Conservation (phyloP, 2,888 invertebrate species). For the Iselma pallidipennis region DNA sequence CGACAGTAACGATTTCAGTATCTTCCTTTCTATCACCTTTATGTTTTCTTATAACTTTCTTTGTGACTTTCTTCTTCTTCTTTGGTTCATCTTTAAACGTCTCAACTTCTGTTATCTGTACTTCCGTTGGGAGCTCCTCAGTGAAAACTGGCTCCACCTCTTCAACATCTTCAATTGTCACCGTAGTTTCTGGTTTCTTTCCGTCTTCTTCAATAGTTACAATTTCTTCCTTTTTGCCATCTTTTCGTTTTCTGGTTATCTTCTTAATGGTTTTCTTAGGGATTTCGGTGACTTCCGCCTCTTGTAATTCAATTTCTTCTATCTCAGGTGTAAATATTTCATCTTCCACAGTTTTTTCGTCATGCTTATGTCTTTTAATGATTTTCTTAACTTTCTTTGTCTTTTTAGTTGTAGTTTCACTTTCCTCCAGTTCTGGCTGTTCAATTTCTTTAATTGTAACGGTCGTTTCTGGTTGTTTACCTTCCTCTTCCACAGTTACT, state of each 20-base stretch:
- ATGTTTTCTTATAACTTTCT: constrained; percentile 48
- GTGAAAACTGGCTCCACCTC: constrained; percentile 45
- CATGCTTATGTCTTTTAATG: background rate
- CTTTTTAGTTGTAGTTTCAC: background rate
- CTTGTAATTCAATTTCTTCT: constrained; percentile 31
- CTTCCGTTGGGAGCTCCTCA: constrained; percentile 48
- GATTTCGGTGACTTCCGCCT: constrained; percentile 35
- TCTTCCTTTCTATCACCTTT: constrained; percentile 45
- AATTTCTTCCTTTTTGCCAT: constrained; percentile 40
- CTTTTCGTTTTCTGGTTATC: constrained; percentile 43
- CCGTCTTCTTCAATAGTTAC: constrained; percentile 44
- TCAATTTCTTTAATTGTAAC: constrained; percentile 30
- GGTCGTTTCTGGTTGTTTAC: constrained; percentile 40
- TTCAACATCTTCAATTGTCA: constrained; percentile 20
- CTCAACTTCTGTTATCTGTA: constrained; percentile 37
- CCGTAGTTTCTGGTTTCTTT: constrained; percentile 37
- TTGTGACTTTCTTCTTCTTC: constrained; percentile 44
- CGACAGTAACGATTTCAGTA: constrained; percentile 56
- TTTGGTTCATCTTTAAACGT: constrained; percentile 39
- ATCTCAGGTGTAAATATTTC: constrained; percentile 15
- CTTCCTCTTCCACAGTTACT: constrained; percentile 40
- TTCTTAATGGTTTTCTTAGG: constrained; percentile 29
- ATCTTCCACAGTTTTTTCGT: background rate
- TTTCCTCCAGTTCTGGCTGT: constrained; percentile 34
- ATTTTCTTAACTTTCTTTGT: constrained; percentile 21